Evolutionary conservation across 2,113 vertebrate genomes (phyloP).

Genomic region (Tetrao urogallus): DNA sequence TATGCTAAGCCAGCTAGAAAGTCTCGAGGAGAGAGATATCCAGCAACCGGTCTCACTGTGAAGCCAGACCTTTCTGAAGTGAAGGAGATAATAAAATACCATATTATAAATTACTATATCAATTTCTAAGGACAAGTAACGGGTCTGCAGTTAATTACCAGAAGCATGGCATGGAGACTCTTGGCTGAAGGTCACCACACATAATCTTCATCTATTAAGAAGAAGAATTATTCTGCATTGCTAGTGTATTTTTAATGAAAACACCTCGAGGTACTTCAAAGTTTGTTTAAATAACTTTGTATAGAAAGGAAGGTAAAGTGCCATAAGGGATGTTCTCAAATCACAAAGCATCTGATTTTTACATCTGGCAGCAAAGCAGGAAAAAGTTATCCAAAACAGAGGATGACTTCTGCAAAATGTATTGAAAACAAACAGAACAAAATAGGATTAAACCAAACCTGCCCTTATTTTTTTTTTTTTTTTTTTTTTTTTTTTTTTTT

Average conservation of each 20-base stretch:
- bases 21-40: conserved; percentile 94
- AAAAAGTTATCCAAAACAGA: neutral
- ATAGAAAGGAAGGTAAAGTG: neutral
- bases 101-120: neutral
- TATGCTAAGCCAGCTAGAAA: conserved; percentile 96
- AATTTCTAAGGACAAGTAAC: neutral
- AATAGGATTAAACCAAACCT: neutral
- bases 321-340: neutral
- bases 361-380: neutral
- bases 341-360: neutral
- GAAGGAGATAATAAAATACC: conserved; percentile 36
- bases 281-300: neutral
- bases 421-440: neutral
- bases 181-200: neutral
- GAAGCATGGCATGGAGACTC: neutral
- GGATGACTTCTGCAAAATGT: neutral
- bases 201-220: neutral
- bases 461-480: neutral
- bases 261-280: neutral
- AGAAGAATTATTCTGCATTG: neutral
- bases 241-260: neutral
- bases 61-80: conserved; percentile 93
- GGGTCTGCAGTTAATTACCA: neutral
- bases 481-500: conserved; percentile 12
- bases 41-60: conserved; percentile 93